These are phyloP conservation scores for Drosophila ironensis DNA, from an alignment of 1,140 invertebrate species.

Conservation along the genomic window DNA sequence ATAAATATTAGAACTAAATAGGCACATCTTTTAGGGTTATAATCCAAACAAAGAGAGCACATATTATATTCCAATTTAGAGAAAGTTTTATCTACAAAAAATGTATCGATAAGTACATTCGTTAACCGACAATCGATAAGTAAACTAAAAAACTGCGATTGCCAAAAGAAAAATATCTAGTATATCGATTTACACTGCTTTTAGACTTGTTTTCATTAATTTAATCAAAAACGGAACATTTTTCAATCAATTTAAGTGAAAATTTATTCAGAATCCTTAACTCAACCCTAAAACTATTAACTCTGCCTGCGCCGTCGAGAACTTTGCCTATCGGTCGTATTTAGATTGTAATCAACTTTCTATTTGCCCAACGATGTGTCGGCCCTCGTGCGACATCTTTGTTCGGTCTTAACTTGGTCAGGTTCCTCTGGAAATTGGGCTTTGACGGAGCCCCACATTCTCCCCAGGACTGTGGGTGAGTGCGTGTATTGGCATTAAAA, in stretches of 20 bases:
- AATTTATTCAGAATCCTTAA: neutral
- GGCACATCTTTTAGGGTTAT: too few relatives aligned
- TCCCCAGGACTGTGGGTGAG: conserved; percentile 15
- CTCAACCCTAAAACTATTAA: conserved; percentile 10
- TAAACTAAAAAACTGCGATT: too few relatives aligned
- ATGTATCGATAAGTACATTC: too few relatives aligned
- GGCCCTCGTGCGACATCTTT: conserved; percentile 59
- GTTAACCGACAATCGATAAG: too few relatives aligned
- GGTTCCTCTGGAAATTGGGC: neutral
- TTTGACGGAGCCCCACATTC: conserved; percentile 6
- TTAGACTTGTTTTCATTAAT: neutral
- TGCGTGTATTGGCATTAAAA: conserved; percentile 60
- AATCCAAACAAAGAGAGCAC: too few relatives aligned
- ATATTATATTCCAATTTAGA: too few relatives aligned
- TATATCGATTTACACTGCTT: too few relatives aligned
- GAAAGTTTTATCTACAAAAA: too few relatives aligned
- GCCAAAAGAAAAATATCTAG: too few relatives aligned
- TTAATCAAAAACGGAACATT: too few relatives aligned
- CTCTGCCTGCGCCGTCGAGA: conserved; percentile 33
- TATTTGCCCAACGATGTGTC: conserved; percentile 66
- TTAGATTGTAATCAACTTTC: conserved; percentile 62
- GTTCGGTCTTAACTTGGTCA: conserved; percentile 18
- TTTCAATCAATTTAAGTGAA: neutral
- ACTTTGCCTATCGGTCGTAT: conserved; percentile 16
- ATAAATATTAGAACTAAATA: too few relatives aligned